Evolutionary conservation across 30 jellyfish, hydroid and myxozoan species (phyloP).

Genomic region (Mastigias papua): DNA sequence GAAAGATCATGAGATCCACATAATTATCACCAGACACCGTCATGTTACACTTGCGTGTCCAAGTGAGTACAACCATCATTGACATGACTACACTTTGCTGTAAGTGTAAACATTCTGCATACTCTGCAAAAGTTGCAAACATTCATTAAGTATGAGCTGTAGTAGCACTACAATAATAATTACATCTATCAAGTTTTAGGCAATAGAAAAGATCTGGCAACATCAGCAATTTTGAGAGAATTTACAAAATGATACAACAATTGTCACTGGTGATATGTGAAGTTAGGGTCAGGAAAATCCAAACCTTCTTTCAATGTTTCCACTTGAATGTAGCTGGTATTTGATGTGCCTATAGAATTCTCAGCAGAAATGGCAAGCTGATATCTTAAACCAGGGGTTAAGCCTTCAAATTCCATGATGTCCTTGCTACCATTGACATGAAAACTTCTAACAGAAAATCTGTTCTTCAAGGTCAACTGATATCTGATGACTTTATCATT

Average conservation of each 20-base stretch:
- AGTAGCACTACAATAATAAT: background rate
- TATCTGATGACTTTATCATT: conserved; percentile 10
- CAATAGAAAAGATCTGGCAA: no score
- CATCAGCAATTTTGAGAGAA: no score
- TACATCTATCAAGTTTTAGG: no score
- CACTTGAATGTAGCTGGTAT: background rate
- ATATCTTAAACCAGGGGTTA: conserved; percentile 8
- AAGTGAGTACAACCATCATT: background rate
- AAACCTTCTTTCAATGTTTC: conserved; percentile 14
- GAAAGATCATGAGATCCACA: conserved; percentile 37
- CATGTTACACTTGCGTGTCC: conserved; percentile 45
- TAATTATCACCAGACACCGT: conserved; percentile 5
- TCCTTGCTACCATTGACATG: background rate
- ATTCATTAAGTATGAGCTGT: background rate
- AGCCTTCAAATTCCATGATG: background rate
- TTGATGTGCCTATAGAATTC: conserved; percentile 30
- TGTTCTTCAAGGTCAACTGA: background rate
- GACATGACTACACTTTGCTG: background rate
- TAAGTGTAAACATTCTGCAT: conserved; percentile 22
- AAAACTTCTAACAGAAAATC: background rate
- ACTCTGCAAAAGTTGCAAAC: conserved; percentile 26
- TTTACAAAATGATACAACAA: no score
- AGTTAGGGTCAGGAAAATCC: background rate
- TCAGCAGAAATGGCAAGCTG: conserved; percentile 18
- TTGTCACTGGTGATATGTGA: no score